Evolutionary conservation across 2,888 invertebrate species (phyloP).

Genomic region (Agelastica alni): DNA sequence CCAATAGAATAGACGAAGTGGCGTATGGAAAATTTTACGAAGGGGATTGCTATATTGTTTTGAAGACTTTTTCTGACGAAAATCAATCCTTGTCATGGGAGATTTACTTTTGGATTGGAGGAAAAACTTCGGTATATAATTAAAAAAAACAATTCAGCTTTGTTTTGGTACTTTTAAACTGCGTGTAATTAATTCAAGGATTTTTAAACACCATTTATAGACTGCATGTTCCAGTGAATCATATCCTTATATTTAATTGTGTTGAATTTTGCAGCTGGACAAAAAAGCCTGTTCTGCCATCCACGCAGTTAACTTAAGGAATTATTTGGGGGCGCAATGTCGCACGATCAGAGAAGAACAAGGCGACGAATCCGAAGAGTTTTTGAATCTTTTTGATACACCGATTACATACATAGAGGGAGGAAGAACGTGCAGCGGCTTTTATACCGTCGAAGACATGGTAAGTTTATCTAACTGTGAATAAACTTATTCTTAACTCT

Average conservation of each 20-base stretch:
- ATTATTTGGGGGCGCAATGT: constrained; percentile 91
- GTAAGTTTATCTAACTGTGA: constrained; percentile 54
- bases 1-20: constrained; percentile 91
- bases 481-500: neutral
- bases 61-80: constrained; percentile 86
- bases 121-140: constrained; percentile 87
- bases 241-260: too few species aligned
- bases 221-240: too few species aligned
- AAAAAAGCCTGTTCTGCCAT: constrained; percentile 97
- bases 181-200: too few species aligned
- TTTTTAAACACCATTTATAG: too few species aligned
- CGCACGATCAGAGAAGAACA: constrained; percentile 97
- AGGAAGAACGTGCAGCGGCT: constrained; percentile 95
- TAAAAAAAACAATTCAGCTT: too few species aligned
- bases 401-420: constrained; percentile 96
- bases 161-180: too few species aligned
- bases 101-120: constrained; percentile 99
- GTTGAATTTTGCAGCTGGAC: constrained; percentile 74
- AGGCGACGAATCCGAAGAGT: constrained; percentile 95
- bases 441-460: constrained; percentile 94
- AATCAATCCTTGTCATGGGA: constrained; percentile 87
- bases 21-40: constrained; percentile 98
- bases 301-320: constrained; percentile 97
- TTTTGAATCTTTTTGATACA: constrained; percentile 86
- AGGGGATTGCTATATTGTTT: constrained; percentile 96